Evolutionary conservation across 2,888 invertebrate genomes (phyloP), one percentile per base, ranked within the genome.

Genomic region (Zygaena filipendulae): DNA sequence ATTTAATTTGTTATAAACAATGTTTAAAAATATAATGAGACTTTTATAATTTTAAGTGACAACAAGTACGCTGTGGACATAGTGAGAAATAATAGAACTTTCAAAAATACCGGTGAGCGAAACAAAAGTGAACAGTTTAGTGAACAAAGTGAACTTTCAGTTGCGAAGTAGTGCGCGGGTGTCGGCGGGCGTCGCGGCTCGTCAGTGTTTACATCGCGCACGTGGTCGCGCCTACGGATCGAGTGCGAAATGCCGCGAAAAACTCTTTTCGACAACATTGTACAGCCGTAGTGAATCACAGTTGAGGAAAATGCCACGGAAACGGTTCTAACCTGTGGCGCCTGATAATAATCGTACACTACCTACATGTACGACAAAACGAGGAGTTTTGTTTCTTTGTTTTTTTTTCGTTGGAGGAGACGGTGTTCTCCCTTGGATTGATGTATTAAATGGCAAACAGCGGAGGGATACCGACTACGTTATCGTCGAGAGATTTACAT

Each of bases 401-500:
- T 72, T 66, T 72, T 66, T 68, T 74, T 79, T 70, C 71, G 70
- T 71, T 71, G 70, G 70, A 69, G 72, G 68, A 75, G 72, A 68
- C 72, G 70, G 62, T 59, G 70, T 41, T 67, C 67, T 60, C 69
- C 72, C 29, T 55, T 62, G 59, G 66, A 64, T 74, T 66, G 52
- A 74, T 69, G 72, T 55, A 53, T 70, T 79, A 77, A 71, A 82
- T 81, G 81, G 81, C 77, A 62, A 79, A 74, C 70, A 74, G 64
- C 60, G 71, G 60, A 61, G 57, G 79, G 50, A 64, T 82, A 54
- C 64, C 82, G 70, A 60, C 83, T 72, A 62, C 79, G 43, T 61
- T 82, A 64, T 61, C 83, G 69, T 63, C 82, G 67, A 81, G 81
- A 55, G 83, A 85, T 48, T 84, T 84, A 61, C 85, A 85, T 58